phyloP scores from a whole-genome alignment of 1,140 invertebrate genomes.

The Drosophila sp. region DNA sequence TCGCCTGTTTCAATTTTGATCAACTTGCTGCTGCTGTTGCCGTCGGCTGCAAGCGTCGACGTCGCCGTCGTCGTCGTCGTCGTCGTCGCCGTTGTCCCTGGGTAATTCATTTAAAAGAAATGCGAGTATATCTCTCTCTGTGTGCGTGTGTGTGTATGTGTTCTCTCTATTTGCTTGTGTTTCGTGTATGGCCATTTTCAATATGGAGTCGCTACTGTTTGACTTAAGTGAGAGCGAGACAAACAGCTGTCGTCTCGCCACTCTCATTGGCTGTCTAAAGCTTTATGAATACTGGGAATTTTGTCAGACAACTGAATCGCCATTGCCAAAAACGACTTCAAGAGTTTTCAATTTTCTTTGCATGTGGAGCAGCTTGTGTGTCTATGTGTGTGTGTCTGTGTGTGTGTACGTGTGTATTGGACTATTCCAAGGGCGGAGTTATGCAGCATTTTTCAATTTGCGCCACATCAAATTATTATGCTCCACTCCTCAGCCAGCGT shows the following conservation, averaged over 20 bases:
- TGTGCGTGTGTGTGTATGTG: slow-evolving; percentile 12
- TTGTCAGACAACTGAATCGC: slow-evolving; percentile 44
- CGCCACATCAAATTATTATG: slow-evolving; percentile 83
- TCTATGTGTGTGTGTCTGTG: slow-evolving; percentile 1
- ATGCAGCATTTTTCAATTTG: slow-evolving; percentile 84
- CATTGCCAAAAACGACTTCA: slow-evolving; percentile 78
- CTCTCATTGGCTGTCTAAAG: slow-evolving; percentile 63
- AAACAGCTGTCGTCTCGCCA: slow-evolving; percentile 32
- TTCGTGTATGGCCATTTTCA: slow-evolving; percentile 66
- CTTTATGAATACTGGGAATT: slow-evolving; percentile 73
- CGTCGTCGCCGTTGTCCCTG: slow-evolving; percentile 21
- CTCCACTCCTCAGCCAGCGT: slow-evolving; percentile 41
- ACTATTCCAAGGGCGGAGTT: slow-evolving; percentile 83
- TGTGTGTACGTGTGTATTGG: slow-evolving; percentile 24
- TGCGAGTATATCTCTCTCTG: slow-evolving; percentile 4
- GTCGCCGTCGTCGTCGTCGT: slow-evolving; percentile 16
- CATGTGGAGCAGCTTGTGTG: neutral
- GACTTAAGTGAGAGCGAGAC: slow-evolving; percentile 55
- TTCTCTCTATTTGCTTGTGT: slow-evolving; percentile 6
- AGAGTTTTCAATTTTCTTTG: slow-evolving; percentile 80
- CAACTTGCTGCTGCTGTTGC: slow-evolving; percentile 51
- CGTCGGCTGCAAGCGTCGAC: slow-evolving; percentile 10
- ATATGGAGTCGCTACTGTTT: slow-evolving; percentile 50
- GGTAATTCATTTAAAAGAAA: slow-evolving; percentile 63
- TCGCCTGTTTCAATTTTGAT: slow-evolving; percentile 81